Conservation (phyloP, 2,888 invertebrate species). For the Andrena haemorrhoa region DNA sequence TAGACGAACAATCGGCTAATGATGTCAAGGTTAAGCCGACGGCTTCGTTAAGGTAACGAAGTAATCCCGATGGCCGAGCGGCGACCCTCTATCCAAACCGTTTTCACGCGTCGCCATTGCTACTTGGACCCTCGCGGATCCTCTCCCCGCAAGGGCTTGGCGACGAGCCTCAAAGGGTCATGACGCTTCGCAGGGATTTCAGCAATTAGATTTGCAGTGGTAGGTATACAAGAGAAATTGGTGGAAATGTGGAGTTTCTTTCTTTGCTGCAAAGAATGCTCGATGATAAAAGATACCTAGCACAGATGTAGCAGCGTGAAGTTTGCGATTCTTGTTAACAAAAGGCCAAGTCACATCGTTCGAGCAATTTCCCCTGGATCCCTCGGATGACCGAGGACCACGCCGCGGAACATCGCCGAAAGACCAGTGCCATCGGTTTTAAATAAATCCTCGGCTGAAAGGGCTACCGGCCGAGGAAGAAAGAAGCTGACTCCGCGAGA, state of each 20-base stretch:
- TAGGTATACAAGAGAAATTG: too few relatives aligned
- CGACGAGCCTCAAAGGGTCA: too few relatives aligned
- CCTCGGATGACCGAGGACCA: not conserved
- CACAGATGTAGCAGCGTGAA: too few relatives aligned
- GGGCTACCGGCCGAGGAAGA: conserved; percentile 5
- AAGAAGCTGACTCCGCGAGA: conserved; percentile 6
- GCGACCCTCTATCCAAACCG: conserved; percentile 3
- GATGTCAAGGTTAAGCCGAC: conserved; percentile 72
- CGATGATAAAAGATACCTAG: too few relatives aligned
- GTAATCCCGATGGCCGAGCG: conserved; percentile 58
- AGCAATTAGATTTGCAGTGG: too few relatives aligned
- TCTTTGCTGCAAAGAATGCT: too few relatives aligned
- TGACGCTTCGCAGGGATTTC: too few relatives aligned
- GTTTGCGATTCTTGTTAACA: too few relatives aligned
- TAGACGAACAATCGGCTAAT: conserved; percentile 75
- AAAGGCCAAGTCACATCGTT: too few relatives aligned
- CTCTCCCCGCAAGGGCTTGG: too few relatives aligned
- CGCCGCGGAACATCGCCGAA: not conserved
- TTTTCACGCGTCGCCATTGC: conserved; percentile 38
- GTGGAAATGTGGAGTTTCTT: too few relatives aligned
- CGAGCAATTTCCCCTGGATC: conserved; percentile 11
- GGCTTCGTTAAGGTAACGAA: conserved; percentile 73
- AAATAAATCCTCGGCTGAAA: conserved; percentile 27
- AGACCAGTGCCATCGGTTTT: conserved; percentile 20
- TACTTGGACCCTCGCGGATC: conserved; percentile 6